Evolutionary conservation across 2,797 vertebrate species (phyloP).

Genomic region (Pangasius macronema): DNA sequence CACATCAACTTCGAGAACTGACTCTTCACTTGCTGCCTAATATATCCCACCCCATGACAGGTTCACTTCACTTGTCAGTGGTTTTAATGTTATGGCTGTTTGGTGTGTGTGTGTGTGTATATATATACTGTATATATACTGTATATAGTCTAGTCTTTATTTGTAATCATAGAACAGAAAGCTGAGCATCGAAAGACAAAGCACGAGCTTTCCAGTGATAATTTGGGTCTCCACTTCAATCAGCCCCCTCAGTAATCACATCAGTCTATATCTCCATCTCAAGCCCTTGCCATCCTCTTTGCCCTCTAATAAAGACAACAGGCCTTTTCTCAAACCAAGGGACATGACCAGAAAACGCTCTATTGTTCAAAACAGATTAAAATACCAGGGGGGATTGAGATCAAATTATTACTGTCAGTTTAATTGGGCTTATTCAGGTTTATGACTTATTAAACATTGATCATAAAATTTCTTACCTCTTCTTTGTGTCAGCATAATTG

Average conservation of each 20-base stretch:
- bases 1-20: too few relatives aligned
- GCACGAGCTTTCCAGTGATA: constrained; percentile 78
- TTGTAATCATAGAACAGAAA: constrained; percentile 69
- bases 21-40: too few relatives aligned
- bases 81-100: too few relatives aligned
- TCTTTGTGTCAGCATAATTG: constrained; percentile 46
- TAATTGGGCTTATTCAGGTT: constrained; percentile 57
- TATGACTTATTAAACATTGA: constrained; percentile 44
- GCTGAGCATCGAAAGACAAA: constrained; percentile 75
- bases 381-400: constrained; percentile 50
- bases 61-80: too few relatives aligned
- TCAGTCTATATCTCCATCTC: constrained; percentile 78
- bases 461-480: constrained; percentile 38
- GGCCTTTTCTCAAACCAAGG: constrained; percentile 53
- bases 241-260: constrained; percentile 78
- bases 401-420: constrained; percentile 69
- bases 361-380: constrained; percentile 69
- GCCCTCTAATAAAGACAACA: constrained; percentile 64
- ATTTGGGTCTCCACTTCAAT: constrained; percentile 83
- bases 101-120: too few relatives aligned
- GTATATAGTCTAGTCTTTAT: neutral
- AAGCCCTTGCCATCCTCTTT: constrained; percentile 58
- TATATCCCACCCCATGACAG: too few relatives aligned
- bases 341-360: constrained; percentile 61
- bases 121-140: too few relatives aligned